A percentile compares a stretch with the other conserved stretches of the same genome.
Conservation (phyloP, 2,113 vertebrate genomes). For the Copsychus sechellarum region DNA sequence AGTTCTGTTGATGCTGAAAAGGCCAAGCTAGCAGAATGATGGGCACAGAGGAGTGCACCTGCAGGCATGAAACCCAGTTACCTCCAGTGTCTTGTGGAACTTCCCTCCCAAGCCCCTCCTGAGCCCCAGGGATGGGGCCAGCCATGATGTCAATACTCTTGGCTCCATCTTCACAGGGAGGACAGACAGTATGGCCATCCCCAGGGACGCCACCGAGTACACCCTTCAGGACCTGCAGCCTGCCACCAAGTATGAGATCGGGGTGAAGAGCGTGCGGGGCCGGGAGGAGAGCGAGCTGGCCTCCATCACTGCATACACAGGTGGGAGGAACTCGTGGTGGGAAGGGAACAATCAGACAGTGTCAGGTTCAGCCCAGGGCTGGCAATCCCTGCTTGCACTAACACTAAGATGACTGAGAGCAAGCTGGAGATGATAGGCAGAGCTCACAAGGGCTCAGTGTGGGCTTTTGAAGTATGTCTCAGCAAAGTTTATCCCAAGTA, state of each 20-base stretch:
- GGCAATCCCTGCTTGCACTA: neutral
- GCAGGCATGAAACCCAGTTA: neutral
- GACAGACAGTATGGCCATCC: conserved; percentile 85
- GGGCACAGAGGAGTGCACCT: neutral
- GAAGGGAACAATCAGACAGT: neutral
- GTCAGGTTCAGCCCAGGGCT: neutral
- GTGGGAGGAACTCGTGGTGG: conserved; percentile 59
- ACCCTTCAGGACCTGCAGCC: conserved; percentile 83
- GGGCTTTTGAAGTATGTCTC: neutral
- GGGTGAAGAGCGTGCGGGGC: conserved; percentile 84
- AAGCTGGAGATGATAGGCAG: neutral
- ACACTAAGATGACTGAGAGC: neutral
- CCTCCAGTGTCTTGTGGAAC: neutral
- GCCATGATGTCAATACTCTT: neutral
- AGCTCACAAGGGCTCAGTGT: neutral
- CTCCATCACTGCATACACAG: conserved; percentile 85
- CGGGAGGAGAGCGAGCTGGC: conserved; percentile 87
- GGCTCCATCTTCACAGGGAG: conserved; percentile 76
- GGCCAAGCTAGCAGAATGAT: neutral
- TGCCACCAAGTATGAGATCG: conserved; percentile 89
- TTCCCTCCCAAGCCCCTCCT: neutral
- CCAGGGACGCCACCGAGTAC: conserved; percentile 84
- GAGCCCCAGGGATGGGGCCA: neutral
- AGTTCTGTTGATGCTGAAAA: neutral
- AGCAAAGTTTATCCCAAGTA: neutral